Base-by-base conservation (phyloP, 2,888 invertebrate genomes). In the Charanyca ferruginea region DNA sequence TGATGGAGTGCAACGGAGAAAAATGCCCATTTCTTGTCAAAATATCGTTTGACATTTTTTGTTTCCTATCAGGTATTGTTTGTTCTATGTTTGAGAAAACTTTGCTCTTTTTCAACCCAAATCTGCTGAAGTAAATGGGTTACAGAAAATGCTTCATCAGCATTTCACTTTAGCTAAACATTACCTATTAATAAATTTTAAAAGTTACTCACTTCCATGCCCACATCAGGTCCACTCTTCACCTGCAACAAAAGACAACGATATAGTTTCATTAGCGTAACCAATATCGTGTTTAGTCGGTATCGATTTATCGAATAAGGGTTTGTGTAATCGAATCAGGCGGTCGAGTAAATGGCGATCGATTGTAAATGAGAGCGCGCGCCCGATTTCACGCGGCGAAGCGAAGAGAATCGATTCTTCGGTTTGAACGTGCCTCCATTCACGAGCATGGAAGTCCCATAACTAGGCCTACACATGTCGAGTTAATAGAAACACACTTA, bases 371-470 rank as follows among this genome's bases (percentile, higher is more conserved):
- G 87, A 87, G 90, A 88, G 87, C 89, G 89, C 88, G 89, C 88
- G 87, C 85, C 89, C 90, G 93, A 95, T 95, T 95, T 94, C 93
- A 95, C 93, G 94, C 93, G 88, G 84, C 82, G 86, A 82, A 87
- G 87, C 92, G 93, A 80, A 87, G 89, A 85, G 85, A 94, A 95
- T 94, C 92, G 93, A 94, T 94, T 92, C 86, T 80, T 80, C 83
- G 83, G 80, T 80, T 22, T 79, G 83, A 86, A 85, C 88, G 85
- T 87, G 91, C 85, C 80, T 85, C 85, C 84, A 89, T 90, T 91
- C 87, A 85, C 80, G 82, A 85, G 84, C 79, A 78, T 76, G 77
- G 85, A 83, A 84, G 83, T 82, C 81, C 77, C 73, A 79, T 86
- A 85, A 84, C 82, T 80, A 74, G 75, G 63, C 66, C 62, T 76